These are phyloP conservation scores for Zelleria hepariella DNA, from an alignment of 2,888 invertebrate genomes.

Conservation along the genomic window DNA sequence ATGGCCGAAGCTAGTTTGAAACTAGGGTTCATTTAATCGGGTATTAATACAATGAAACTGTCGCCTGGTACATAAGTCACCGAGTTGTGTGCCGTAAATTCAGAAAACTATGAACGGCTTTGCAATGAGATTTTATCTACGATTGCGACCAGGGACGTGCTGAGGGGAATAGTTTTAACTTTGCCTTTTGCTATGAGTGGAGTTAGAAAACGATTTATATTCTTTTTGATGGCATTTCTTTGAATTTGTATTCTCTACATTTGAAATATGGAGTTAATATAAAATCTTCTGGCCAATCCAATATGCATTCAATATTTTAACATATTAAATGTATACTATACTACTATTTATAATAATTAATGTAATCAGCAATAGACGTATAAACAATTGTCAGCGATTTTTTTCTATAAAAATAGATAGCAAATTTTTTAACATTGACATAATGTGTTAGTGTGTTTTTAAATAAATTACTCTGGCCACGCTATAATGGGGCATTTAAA, in stretches of 20 bases:
- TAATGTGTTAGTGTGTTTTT: neutral
- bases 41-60: neutral
- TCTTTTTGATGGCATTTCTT: neutral
- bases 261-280: neutral
- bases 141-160: neutral
- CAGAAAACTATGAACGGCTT: slow-evolving; percentile 2
- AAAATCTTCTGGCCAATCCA: no score
- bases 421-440: neutral
- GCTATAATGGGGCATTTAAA: neutral
- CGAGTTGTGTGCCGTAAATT: neutral
- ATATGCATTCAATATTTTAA: no score
- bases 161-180: neutral
- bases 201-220: neutral
- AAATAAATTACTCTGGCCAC: neutral
- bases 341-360: no score
- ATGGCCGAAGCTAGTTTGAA: neutral
- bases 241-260: no score
- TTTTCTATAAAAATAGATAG: no score
- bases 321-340: no score
- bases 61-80: neutral
- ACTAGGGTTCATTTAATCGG: neutral
- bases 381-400: no score
- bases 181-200: neutral
- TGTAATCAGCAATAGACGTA: no score
- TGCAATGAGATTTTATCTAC: slow-evolving; percentile 2